Conservation (phyloP, 2,113 vertebrate species). For the Meriones unguiculatus region DNA sequence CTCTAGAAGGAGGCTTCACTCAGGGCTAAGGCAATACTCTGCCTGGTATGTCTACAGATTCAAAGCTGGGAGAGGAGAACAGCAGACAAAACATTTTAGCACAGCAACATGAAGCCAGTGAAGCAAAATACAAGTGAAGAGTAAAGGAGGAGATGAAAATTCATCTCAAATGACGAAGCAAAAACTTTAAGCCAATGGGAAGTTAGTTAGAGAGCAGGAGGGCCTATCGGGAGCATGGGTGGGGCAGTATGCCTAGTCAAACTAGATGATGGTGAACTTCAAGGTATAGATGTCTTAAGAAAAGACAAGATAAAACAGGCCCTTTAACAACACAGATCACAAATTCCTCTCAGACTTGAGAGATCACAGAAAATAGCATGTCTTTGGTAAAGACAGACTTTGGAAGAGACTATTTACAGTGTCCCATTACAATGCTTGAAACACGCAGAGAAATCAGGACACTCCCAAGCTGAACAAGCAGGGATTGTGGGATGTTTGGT, state of each 20-base stretch:
- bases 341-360: neutral
- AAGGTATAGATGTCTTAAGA: neutral
- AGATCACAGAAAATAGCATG: neutral
- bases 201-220: neutral
- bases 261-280: neutral
- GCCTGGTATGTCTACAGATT: neutral
- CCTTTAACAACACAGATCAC: neutral
- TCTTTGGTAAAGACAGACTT: neutral
- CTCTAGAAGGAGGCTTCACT: conserved; percentile 13
- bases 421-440: neutral
- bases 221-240: neutral
- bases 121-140: neutral
- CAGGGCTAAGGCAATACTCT: neutral
- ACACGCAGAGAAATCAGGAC: neutral
- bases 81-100: neutral
- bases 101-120: neutral
- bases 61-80: neutral
- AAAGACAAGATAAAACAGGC: neutral
- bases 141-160: neutral
- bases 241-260: neutral
- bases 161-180: neutral
- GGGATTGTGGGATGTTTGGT: neutral
- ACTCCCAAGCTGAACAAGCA: neutral
- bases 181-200: neutral
- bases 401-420: neutral